phyloP scores from a whole-genome alignment of 2,797 vertebrate genomes.

The Sebastes miniatus region DNA sequence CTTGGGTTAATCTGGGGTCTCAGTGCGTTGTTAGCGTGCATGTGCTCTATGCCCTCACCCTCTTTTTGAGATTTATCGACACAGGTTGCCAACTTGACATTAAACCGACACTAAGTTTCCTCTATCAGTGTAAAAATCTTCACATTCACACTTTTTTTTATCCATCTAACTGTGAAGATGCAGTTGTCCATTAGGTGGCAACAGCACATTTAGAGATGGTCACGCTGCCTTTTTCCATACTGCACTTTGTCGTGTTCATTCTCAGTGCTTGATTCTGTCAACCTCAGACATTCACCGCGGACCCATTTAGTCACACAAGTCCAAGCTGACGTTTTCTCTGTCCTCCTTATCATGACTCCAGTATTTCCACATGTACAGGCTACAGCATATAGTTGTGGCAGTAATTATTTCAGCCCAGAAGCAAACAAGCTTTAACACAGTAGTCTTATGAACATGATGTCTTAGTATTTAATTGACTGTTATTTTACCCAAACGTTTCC shows the following conservation, averaged over 20 bases:
- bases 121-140: neutral
- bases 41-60: neutral
- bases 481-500: neutral
- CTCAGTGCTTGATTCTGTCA: constrained; percentile 14
- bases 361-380: constrained; percentile 4
- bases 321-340: neutral
- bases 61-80: neutral
- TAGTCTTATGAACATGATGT: neutral
- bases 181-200: constrained; percentile 76
- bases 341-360: constrained; percentile 12
- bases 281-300: constrained; percentile 7
- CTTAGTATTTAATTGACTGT: constrained; percentile 8
- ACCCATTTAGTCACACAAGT: constrained; percentile 30
- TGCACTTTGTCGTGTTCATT: constrained; percentile 14
- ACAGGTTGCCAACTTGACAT: neutral
- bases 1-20: constrained; percentile 4
- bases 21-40: neutral
- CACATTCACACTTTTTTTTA: neutral
- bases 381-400: neutral
- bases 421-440: constrained; percentile 10
- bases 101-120: neutral
- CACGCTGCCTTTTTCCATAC: neutral
- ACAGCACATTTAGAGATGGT: constrained; percentile 53
- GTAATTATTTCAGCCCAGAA: constrained; percentile 14
- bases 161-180: constrained; percentile 20